Base-by-base conservation (phyloP, 2,113 vertebrate genomes). In the Nyctereutes procyonoides region DNA sequence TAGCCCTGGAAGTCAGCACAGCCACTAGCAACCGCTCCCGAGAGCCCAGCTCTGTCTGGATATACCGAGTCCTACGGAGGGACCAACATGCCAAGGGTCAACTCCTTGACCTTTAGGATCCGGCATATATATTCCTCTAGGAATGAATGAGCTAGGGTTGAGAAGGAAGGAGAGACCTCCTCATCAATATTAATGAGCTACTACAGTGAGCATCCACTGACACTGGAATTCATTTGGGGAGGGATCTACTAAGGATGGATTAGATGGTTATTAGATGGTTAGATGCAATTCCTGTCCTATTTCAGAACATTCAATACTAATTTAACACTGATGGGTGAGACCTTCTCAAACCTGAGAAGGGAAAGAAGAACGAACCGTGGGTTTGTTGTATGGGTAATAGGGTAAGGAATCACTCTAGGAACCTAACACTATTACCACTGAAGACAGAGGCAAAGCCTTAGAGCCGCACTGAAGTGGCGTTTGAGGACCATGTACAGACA, bases 41-140 rank as follows among this genome's bases (percentile, higher is more conserved):
- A 96, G 99, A 99, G n/a, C 99, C 99, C 98, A 99, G 90, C 81
- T 99, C 99, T 2, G 99, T 99, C 98, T 99, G 99, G 97, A 99
- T 99, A 87, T 99, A 99, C 56, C 99, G 99, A 2, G 99, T 99
- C 98, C 99, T 99, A 99, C 0, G 81, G 95, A 90, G 87, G 91
- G 90, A 96, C n/a, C 94, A 93, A 79, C 19, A 10, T 10, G 74
- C 51, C 56, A 63, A 9, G 26, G 15, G 65, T 95, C 87, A 95
- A 7, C 24, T 35, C 83, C 73, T 48, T 56, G 24, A 55, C 30
- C 14, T 63, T 51, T 15, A 58, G 38, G 80, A 63, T 24, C 28
- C 53, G 6, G 53, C 20, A 11, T 5, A 30, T 2, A 51, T 4
- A 63, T 60, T 73, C 1, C 79, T 12, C 32, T 13, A 32, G 10